These are phyloP conservation scores for Craniophora ligustri DNA, from an alignment of 2,888 invertebrate genomes.

Conservation along the genomic window DNA sequence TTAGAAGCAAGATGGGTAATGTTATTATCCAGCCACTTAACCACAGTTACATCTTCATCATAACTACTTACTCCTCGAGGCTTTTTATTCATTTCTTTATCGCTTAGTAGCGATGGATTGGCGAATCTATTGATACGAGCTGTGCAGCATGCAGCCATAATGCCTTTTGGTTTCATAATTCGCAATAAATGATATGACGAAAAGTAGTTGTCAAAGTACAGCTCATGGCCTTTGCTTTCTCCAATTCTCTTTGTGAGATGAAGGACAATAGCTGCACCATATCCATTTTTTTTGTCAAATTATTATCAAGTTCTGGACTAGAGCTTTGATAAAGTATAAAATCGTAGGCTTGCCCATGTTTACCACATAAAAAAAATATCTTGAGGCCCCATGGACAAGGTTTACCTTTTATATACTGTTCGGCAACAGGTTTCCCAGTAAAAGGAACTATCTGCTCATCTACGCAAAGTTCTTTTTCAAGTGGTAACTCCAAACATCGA, in stretches of 20 bases:
- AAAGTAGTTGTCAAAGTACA: too few species aligned
- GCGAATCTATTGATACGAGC: too few species aligned
- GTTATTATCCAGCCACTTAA: too few species aligned
- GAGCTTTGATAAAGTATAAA: constrained; percentile 54
- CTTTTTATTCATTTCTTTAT: too few species aligned
- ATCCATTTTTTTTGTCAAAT: constrained; percentile 45
- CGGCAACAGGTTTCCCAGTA: constrained; percentile 46
- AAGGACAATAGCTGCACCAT: constrained; percentile 46
- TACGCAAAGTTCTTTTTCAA: constrained; percentile 50
- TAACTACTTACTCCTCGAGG: too few species aligned
- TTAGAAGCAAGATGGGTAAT: too few species aligned
- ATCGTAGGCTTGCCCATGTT: constrained; percentile 46
- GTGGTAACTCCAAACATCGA: constrained; percentile 48
- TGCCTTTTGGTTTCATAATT: too few species aligned
- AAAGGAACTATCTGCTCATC: constrained; percentile 57
- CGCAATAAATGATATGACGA: too few species aligned
- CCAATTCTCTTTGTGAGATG: constrained; percentile 52
- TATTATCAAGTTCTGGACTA: constrained; percentile 45
- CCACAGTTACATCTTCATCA: too few species aligned
- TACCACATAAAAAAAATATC: constrained; percentile 50
- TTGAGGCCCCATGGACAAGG: constrained; percentile 53
- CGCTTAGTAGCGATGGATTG: too few species aligned
- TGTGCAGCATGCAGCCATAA: too few species aligned
- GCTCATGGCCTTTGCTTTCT: too few species aligned
- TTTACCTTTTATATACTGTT: constrained; percentile 51